Percentiles rank a stretch among this genome's conserved stretches.
Evolutionary conservation across 1,140 invertebrate genomes (phyloP).

Genomic region (Apis laboriosa): DNA sequence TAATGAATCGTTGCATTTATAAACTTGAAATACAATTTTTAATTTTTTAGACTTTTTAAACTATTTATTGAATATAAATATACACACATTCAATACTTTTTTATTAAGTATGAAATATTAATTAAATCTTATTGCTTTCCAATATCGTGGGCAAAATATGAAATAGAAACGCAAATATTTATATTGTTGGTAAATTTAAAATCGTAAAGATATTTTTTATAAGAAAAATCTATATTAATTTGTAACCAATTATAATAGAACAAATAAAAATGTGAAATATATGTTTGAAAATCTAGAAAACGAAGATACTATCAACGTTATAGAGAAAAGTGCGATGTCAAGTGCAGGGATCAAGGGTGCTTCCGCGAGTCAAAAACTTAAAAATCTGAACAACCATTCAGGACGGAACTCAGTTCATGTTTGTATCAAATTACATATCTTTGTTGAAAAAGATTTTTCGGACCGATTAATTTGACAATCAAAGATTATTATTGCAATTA

Average conservation of each 20-base stretch:
- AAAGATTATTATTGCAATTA: not conserved
- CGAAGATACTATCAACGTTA: not conserved
- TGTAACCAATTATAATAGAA: not conserved
- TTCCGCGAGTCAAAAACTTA: slow-evolving; percentile 28
- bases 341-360: not conserved
- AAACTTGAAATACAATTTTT: too few species aligned
- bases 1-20: too few species aligned
- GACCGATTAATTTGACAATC: not conserved
- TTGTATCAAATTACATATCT: not conserved
- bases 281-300: slow-evolving; percentile 35
- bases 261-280: not conserved
- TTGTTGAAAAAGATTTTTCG: not conserved
- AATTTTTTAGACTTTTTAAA: too few species aligned
- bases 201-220: too few species aligned
- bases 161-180: too few species aligned
- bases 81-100: too few species aligned
- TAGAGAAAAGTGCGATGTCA: slow-evolving; percentile 25
- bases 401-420: slow-evolving; percentile 32
- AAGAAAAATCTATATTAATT: too few species aligned
- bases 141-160: too few species aligned
- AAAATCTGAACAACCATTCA: slow-evolving; percentile 25
- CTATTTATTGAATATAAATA: too few species aligned
- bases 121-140: too few species aligned
- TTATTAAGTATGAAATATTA: too few species aligned
- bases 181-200: too few species aligned